Evolutionary conservation across 2,113 vertebrate species (phyloP).

Genomic region (Scortum barcoo): DNA sequence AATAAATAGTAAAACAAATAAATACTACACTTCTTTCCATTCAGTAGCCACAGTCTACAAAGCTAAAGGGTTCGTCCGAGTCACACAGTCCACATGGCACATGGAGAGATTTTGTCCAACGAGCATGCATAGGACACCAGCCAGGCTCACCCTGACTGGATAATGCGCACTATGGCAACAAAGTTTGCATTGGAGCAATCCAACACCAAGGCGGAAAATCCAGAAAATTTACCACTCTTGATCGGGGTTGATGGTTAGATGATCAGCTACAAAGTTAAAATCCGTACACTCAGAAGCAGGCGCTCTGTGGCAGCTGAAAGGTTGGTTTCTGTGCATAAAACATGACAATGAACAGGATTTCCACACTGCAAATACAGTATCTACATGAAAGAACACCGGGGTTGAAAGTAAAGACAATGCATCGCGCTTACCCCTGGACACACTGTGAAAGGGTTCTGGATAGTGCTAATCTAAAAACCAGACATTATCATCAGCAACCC

Average conservation of each 20-base stretch:
- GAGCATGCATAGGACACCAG: conserved; percentile 43
- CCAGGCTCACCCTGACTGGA: conserved; percentile 55
- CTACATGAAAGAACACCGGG: conserved; percentile 42
- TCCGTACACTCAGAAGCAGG: conserved; percentile 18
- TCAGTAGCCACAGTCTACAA: conserved; percentile 44
- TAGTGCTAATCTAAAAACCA: conserved; percentile 21
- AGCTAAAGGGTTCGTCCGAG: conserved; percentile 52
- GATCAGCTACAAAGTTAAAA: conserved; percentile 38
- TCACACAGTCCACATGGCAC: conserved; percentile 71
- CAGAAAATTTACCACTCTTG: conserved; percentile 3
- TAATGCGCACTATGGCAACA: conserved; percentile 56
- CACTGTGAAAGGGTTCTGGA: conserved; percentile 27
- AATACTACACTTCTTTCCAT: conserved; percentile 40
- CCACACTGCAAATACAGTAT: conserved; percentile 53
- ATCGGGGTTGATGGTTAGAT: conserved; percentile 5
- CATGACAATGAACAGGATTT: conserved; percentile 43
- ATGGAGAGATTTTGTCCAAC: conserved; percentile 60
- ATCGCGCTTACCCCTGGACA: conserved; percentile 18
- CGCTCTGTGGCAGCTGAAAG: conserved; percentile 51
- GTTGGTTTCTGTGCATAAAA: conserved; percentile 52
- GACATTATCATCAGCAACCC: conserved; percentile 28
- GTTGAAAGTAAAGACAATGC: conserved; percentile 13
- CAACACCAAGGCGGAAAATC: conserved; percentile 41
- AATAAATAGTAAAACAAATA: conserved; percentile 32
- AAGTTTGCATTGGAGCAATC: conserved; percentile 48